Evolutionary conservation across 2,888 invertebrate species (phyloP).

Genomic region (Megamerina dolium): DNA sequence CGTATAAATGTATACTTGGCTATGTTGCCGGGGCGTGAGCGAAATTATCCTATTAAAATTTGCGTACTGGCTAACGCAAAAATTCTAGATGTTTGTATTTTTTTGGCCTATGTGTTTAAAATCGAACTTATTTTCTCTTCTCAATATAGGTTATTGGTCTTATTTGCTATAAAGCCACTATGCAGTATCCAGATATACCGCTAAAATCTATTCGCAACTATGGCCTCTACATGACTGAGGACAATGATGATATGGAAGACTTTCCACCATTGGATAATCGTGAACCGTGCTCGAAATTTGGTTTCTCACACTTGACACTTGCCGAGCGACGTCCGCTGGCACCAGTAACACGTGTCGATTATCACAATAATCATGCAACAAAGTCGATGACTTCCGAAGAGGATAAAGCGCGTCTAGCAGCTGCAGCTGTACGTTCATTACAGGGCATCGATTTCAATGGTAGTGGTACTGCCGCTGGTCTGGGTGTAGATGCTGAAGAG

Average conservation of each 20-base stretch:
- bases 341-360: constrained; percentile 40
- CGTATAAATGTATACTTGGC: constrained; percentile 86
- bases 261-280: constrained; percentile 85
- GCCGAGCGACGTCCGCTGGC: constrained; percentile 59
- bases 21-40: constrained; percentile 73
- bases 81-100: constrained; percentile 61
- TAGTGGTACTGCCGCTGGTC: constrained; percentile 27
- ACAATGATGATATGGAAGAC: constrained; percentile 81
- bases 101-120: background rate
- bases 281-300: constrained; percentile 89
- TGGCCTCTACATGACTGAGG: constrained; percentile 90
- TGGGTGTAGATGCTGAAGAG: constrained; percentile 40
- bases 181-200: constrained; percentile 58
- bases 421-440: constrained; percentile 35
- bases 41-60: constrained; percentile 77
- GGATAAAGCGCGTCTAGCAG: constrained; percentile 40
- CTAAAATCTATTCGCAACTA: constrained; percentile 66
- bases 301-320: constrained; percentile 81
- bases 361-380: constrained; percentile 27
- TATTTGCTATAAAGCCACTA: constrained; percentile 76
- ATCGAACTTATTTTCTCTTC: background rate
- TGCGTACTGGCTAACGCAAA: constrained; percentile 78
- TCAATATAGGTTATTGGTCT: constrained; percentile 67
- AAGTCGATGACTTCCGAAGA: constrained; percentile 50
- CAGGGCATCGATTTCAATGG: constrained; percentile 29